Evolutionary conservation across 2,113 vertebrate species (phyloP).

Genomic region (Gallinago jamesoni): DNA sequence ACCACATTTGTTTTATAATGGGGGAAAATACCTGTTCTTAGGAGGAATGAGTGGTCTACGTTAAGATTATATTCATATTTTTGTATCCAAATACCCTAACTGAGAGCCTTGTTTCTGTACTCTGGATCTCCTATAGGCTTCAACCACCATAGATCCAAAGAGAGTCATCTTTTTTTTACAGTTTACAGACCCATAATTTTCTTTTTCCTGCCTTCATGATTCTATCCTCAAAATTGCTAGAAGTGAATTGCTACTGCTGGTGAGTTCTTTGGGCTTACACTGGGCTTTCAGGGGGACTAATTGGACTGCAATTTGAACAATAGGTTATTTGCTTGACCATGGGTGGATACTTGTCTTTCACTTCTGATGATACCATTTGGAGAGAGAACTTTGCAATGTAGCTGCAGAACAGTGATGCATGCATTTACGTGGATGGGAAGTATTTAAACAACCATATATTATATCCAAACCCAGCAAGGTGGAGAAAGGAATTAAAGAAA

Average conservation of each 20-base stretch:
- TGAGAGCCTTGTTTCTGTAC: neutral
- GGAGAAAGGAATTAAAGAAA: slow-evolving; percentile 11
- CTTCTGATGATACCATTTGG: neutral
- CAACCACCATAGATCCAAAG: neutral
- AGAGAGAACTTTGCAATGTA: neutral
- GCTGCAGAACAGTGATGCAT: neutral
- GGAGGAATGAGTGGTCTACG: neutral
- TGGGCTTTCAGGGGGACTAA: neutral
- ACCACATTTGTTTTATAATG: neutral
- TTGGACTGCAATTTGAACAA: neutral
- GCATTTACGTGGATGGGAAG: neutral
- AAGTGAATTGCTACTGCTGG: neutral
- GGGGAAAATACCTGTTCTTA: neutral
- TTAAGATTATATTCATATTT: neutral
- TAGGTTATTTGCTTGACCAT: neutral
- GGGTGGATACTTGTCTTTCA: neutral
- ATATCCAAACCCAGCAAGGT: neutral
- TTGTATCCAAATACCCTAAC: neutral
- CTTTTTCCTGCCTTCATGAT: neutral
- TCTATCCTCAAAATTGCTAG: neutral
- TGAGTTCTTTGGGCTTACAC: neutral
- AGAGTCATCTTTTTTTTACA: neutral
- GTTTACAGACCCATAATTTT: neutral
- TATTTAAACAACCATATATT: neutral
- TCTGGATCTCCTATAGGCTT: neutral